Evolutionary conservation across 37 sponge, comb jelly and placozoan species (phyloP).

Genomic region (Tethya wilhelma): DNA sequence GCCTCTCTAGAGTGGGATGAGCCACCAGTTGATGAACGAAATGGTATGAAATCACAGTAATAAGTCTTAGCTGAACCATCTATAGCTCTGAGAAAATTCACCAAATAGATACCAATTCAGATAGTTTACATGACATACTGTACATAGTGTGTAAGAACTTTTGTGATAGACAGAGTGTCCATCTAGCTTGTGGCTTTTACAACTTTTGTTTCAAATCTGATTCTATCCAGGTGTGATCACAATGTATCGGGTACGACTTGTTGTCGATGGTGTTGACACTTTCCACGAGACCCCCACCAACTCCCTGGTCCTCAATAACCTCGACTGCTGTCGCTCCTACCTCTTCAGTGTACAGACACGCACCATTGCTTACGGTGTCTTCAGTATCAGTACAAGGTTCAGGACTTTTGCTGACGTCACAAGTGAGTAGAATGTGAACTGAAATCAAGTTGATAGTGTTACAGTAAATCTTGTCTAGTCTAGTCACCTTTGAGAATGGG

Average conservation of each 20-base stretch:
- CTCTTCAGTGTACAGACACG: not conserved
- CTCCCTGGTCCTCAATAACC: not conserved
- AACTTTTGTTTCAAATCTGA: too few relatives aligned
- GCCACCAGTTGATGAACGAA: conserved; percentile 2
- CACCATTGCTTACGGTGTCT: not conserved
- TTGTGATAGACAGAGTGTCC: too few relatives aligned
- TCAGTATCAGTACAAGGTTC: not conserved
- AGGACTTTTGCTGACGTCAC: not conserved
- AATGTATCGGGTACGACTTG: not conserved
- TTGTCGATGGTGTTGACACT: not conserved
- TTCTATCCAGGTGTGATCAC: too few relatives aligned
- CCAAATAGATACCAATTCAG: not conserved
- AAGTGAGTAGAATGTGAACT: not conserved
- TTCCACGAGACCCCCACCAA: not conserved
- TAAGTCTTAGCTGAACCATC: not conserved
- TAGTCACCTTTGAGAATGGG: too few relatives aligned
- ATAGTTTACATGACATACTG: too few relatives aligned
- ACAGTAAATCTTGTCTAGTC: too few relatives aligned
- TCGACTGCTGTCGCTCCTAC: not conserved
- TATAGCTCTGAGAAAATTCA: not conserved
- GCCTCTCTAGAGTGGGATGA: not conserved
- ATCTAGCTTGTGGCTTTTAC: not conserved
- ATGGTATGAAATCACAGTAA: not conserved
- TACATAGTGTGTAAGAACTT: too few relatives aligned
- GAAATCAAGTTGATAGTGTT: too few relatives aligned